These are phyloP conservation scores for Petrocephalus sullivani DNA, from an alignment of 2,797 vertebrate species.

Conservation along the genomic window DNA sequence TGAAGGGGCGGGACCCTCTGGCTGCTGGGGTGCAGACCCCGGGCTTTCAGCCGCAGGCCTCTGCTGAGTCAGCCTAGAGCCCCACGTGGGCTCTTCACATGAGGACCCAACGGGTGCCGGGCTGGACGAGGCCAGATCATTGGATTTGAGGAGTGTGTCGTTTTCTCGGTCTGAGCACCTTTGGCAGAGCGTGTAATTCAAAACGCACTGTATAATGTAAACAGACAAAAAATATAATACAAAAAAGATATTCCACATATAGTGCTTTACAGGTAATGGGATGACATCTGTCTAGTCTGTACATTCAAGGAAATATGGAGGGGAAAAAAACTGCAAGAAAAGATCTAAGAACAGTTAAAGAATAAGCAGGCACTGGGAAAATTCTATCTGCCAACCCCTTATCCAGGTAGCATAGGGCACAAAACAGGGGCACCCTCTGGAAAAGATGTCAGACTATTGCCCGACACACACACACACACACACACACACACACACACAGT, in stretches of 20 bases:
- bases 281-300: neutral
- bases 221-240: neutral
- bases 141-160: neutral
- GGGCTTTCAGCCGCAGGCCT: neutral
- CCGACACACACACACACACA: neutral
- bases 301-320: neutral
- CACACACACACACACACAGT: neutral
- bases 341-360: neutral
- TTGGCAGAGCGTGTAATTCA: slow-evolving; percentile 51
- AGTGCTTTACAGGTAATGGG: neutral
- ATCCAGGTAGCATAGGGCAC: neutral
- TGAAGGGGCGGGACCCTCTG: neutral
- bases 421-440: neutral
- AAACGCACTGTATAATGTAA: slow-evolving; percentile 29
- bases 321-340: neutral
- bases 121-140: neutral
- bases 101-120: neutral
- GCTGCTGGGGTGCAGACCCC: neutral
- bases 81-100: neutral
- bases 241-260: neutral
- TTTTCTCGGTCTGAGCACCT: neutral
- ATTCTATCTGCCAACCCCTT: neutral
- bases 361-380: neutral
- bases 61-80: neutral
- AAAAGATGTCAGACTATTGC: neutral